phyloP scores from a whole-genome alignment of 2,113 vertebrate species.

The Gymnogyps californianus region DNA sequence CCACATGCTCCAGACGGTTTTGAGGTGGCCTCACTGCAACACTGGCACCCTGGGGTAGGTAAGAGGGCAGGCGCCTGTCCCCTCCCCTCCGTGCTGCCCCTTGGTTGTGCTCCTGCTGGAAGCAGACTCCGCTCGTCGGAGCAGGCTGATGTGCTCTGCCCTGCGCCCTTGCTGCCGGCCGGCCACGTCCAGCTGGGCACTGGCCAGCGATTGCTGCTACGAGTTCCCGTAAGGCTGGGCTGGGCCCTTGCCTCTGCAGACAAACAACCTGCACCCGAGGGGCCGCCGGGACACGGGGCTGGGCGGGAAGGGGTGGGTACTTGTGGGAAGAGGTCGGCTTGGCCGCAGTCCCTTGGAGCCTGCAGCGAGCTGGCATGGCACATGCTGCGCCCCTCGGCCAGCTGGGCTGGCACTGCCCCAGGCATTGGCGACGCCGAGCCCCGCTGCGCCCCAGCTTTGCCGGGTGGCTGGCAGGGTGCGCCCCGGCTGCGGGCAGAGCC shows the following conservation, averaged over 20 bases:
- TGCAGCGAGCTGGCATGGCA: neutral
- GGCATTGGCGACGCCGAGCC: neutral
- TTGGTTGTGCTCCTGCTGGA: neutral
- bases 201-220: neutral
- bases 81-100: neutral
- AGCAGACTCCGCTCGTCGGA: accelerated
- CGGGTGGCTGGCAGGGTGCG: accelerated
- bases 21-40: neutral
- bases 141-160: neutral
- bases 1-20: accelerated
- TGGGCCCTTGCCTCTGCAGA: neutral
- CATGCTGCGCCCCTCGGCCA: neutral
- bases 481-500: neutral
- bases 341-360: accelerated
- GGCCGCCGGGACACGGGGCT: neutral
- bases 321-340: neutral
- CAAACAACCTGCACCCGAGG: neutral
- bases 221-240: neutral
- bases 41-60: neutral
- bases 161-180: neutral
- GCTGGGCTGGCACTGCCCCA: neutral
- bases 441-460: accelerated
- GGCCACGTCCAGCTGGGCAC: neutral
- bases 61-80: neutral
- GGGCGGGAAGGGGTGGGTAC: neutral